phyloP scores from a whole-genome alignment of 2,888 invertebrate species.

The Lithosia quadra region DNA sequence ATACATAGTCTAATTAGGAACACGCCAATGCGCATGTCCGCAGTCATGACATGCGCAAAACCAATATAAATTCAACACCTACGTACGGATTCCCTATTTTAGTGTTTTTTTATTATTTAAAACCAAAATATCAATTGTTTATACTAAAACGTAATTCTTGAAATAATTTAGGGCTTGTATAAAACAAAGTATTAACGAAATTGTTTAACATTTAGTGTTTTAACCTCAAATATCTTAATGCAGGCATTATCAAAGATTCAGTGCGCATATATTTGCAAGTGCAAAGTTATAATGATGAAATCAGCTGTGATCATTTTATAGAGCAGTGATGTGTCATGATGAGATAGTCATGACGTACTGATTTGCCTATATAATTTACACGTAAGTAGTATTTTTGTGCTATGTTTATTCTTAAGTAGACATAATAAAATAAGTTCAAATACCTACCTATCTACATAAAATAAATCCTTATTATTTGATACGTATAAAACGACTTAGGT shows the following conservation, averaged over 20 bases:
- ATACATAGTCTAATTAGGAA: conserved; percentile 13
- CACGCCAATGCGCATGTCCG: conserved; percentile 57
- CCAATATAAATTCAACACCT: conserved; percentile 44
- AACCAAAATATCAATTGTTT: conserved; percentile 33
- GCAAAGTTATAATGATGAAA: conserved; percentile 24
- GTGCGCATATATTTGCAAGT: conserved; percentile 35
- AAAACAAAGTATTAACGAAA: background rate
- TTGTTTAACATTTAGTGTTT: conserved; percentile 8
- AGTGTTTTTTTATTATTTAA: conserved; percentile 55
- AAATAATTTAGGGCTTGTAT: background rate
- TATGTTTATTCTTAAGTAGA: background rate
- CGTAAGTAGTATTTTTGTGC: conserved; percentile 4
- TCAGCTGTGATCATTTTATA: conserved; percentile 1
- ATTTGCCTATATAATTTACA: background rate
- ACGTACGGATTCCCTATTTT: conserved; percentile 55
- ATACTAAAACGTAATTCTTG: background rate
- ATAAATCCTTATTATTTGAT: background rate
- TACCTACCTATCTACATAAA: background rate
- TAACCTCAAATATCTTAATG: conserved; percentile 52
- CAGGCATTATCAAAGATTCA: conserved; percentile 54
- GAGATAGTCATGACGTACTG: conserved; percentile 3
- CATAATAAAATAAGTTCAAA: background rate
- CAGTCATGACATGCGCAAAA: conserved; percentile 57
- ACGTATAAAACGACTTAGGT: no score
- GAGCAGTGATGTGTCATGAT: background rate